phyloP scores from a whole-genome alignment of 2,113 vertebrate genomes.

The Chlamydotis undulata region DNA sequence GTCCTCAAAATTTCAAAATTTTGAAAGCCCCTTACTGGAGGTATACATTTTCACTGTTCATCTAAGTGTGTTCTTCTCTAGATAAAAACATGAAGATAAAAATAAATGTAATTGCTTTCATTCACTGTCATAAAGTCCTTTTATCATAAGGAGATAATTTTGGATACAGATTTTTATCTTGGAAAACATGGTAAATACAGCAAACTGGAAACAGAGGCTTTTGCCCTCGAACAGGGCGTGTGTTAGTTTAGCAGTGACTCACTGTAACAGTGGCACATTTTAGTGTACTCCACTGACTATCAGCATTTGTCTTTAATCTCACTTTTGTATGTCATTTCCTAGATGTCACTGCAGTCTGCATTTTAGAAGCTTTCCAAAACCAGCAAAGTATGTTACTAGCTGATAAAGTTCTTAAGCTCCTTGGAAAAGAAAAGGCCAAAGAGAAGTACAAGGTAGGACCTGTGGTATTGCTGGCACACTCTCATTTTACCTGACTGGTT shows the following conservation, averaged over 20 bases:
- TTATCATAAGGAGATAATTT: background rate
- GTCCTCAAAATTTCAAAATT: background rate
- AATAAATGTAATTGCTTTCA: background rate
- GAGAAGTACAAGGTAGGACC: slow-evolving; percentile 95
- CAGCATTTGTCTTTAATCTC: background rate
- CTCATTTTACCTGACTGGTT: background rate
- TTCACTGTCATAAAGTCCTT: background rate
- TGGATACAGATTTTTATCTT: background rate
- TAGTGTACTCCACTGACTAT: background rate
- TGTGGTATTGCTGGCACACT: background rate
- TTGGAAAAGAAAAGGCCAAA: slow-evolving; percentile 99
- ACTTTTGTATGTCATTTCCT: background rate
- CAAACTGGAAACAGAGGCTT: background rate
- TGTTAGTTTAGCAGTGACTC: background rate
- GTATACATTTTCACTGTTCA: background rate
- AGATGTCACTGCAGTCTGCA: slow-evolving; percentile 99
- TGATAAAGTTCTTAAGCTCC: slow-evolving; percentile 96
- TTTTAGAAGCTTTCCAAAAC: slow-evolving; percentile 98
- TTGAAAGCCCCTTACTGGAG: background rate
- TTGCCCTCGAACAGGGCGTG: accelerated
- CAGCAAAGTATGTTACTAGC: slow-evolving; percentile 98
- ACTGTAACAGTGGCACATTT: background rate
- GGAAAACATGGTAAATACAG: background rate
- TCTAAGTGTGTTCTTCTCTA: background rate
- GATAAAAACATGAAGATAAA: background rate